Evolutionary conservation across 2,797 vertebrate genomes (phyloP), one percentile per base, ranked within the genome.

Genomic region (Periophthalmus magnuspinnatus): DNA sequence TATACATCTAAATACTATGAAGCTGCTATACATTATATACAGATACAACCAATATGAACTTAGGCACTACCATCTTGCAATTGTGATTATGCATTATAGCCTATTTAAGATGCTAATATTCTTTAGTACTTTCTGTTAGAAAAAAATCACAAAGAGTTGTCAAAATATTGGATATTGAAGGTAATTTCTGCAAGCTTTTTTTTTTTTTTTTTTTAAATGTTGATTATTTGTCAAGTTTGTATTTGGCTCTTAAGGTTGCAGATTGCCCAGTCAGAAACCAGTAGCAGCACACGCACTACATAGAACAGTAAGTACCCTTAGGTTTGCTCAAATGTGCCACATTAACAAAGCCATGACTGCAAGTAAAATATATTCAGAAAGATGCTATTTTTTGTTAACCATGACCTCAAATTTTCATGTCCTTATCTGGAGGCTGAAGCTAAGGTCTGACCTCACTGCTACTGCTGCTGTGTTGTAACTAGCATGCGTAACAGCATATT

Each of bases 391-490:
- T 41, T 41, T 45, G n/a, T 41, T 45, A 14, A 22, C 36, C 21
- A 24, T 62, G 38, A 63, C 60, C 60, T 61, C 33, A 38, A 22
- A 36, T 38, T 38, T 61, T 19, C 34, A 21, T 6, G 59, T 59
- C 34, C 32, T 38, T 21, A 38, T 59, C 61, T 47, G 22, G 22
- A 45, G 22, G 61, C 24, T 32, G 45, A 3, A 14, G 5, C 57
- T 59, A 19, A 34, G 16, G 62, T 65, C 61, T 47, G 61, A 28
- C 61, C 61, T 64, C 62, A 32, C 22, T 48, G 45, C 24, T 65
- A 32, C 45, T 32, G 24, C 62, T 64, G 62, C 45, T 50, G 62
- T 65, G 62, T 65, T 65, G 41, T 48, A 65, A 47, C 11, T 47
- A 65, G 62, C 24, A 50, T 63, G 61, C 61, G 63, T 32, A 50